Base-by-base conservation (phyloP, 2,113 vertebrate genomes). In the Spilogale gracilis region DNA sequence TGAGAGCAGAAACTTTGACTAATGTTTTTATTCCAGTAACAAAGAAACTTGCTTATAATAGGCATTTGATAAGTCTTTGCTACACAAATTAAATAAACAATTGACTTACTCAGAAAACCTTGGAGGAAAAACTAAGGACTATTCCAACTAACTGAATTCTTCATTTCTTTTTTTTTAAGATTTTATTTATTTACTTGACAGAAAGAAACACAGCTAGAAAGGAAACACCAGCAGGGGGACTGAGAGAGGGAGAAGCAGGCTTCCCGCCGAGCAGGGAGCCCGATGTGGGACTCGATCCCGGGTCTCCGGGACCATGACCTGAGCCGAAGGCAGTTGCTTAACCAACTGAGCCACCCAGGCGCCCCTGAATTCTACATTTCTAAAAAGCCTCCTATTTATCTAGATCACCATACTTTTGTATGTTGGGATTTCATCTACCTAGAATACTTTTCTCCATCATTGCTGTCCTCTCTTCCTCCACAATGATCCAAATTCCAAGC, bases 41-140 rank as follows among this genome's bases (percentile, higher is more conserved):
- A 87, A 79, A 87, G 38, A n/a, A 87, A 89, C n/a, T 85, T 87
- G 27, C 43, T 73, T 83, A 71, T 10, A 74, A 91, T 20, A 69
- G 23, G 9, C 81, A 84, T 56, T 23, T 63, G 54, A 23, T 48
- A 61, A 69, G 45, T 86, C 45, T 58, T 30, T 85, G 56, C 23
- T 25, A 9, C 43, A 32, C 25, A 73, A 48, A 23, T 65, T 27
- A 52, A 83, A 61, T 76, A 43, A 78, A 52, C 9, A 27, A 73
- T 45, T 48, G 58, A 50, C 14, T 38, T 30, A 48, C 52, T 60
- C 43, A 56, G 82, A 82, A 95, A 91, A 80, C 8, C 48, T 17
- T 2, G 9, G 5, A 38, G 32, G 10, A 4, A 1, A 32, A 48
- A 25, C 61, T 79, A 61, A 67, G 9, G 32, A 45, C 32, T 50